Conservation (phyloP, 2,113 vertebrate species). For the Seriola quinqueradiata region DNA sequence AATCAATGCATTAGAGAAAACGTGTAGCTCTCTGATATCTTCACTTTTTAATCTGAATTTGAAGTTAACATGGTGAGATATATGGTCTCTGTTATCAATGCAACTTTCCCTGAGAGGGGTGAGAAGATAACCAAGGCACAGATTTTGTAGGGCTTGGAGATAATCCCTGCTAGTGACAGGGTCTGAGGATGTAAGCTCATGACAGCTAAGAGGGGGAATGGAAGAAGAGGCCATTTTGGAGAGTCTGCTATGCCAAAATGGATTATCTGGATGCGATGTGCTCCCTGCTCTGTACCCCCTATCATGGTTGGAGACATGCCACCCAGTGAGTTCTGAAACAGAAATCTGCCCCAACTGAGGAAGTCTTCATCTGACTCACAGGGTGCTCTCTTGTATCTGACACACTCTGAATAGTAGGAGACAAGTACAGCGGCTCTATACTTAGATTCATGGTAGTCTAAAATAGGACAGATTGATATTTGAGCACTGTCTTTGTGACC, state of each 20-base stretch:
- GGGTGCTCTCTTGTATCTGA: conserved; percentile 35
- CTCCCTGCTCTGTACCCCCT: conserved; percentile 44
- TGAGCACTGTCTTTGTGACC: background rate
- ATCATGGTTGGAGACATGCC: conserved; percentile 56
- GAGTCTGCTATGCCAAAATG: conserved; percentile 72
- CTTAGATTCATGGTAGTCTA: conserved; percentile 7
- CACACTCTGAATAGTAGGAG: conserved; percentile 36
- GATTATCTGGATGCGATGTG: conserved; percentile 74
- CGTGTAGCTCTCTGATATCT: background rate
- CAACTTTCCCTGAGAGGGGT: conserved; percentile 35
- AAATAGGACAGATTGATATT: conserved; percentile 15
- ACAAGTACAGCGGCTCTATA: conserved; percentile 17
- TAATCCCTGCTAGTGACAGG: conserved; percentile 65
- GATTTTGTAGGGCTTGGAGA: conserved; percentile 36
- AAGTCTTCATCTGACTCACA: conserved; percentile 56
- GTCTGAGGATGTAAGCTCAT: conserved; percentile 68
- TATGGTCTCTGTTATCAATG: conserved; percentile 3
- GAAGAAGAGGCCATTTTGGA: conserved; percentile 64
- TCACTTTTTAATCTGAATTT: conserved; percentile 16
- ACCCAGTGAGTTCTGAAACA: conserved; percentile 70
- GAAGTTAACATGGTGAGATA: conserved; percentile 15
- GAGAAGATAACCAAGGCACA: conserved; percentile 42
- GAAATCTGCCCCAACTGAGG: conserved; percentile 64
- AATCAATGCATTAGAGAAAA: background rate
- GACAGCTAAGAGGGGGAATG: conserved; percentile 61